phyloP scores from a whole-genome alignment of 2,113 vertebrate species.

The Leucoraja erinaceus region DNA sequence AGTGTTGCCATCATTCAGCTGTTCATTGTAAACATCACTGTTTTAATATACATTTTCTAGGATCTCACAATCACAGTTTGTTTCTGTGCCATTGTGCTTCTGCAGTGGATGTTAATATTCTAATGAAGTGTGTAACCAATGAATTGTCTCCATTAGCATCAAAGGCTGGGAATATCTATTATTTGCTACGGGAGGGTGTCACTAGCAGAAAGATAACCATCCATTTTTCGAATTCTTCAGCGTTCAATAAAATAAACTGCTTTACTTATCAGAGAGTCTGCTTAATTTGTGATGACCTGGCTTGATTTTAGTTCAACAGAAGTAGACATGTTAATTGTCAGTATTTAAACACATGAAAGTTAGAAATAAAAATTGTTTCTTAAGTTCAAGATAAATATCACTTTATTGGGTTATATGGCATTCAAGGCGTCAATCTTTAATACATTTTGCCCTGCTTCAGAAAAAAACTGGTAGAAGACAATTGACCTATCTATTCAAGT shows the following conservation, averaged over 20 bases:
- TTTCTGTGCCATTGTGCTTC: neutral
- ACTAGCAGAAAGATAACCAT: neutral
- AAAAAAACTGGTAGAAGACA: neutral
- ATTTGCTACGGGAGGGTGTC: neutral
- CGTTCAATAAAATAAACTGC: neutral
- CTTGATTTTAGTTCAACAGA: conserved; percentile 17
- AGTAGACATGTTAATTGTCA: neutral
- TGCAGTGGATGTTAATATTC: neutral
- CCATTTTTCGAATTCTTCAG: neutral
- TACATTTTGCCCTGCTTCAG: neutral
- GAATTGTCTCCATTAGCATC: neutral
- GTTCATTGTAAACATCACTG: neutral
- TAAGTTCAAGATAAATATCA: neutral
- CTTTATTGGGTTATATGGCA: neutral
- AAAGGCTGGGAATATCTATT: neutral
- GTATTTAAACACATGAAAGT: neutral
- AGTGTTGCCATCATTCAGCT: neutral
- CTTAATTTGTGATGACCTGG: neutral
- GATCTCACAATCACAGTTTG: neutral
- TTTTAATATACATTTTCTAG: neutral
- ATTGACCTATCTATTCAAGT: neutral
- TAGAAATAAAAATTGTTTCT: neutral
- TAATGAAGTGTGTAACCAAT: neutral
- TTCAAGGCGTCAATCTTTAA: neutral
- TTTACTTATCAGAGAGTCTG: too few species aligned